Evolutionary conservation across 2,113 vertebrate species (phyloP).

Genomic region (Erythrocebus patas): DNA sequence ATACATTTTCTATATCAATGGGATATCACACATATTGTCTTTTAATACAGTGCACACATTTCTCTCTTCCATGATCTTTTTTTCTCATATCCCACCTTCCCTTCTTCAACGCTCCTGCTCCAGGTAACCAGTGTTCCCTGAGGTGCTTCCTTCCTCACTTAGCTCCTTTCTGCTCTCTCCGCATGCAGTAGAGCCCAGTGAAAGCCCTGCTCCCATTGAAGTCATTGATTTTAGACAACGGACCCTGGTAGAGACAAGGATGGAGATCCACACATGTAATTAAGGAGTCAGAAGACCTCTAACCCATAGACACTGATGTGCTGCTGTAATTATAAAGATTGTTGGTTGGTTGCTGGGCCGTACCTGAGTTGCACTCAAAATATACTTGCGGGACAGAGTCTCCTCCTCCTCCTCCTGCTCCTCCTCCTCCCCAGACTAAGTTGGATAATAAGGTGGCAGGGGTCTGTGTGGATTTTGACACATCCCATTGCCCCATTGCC

Average conservation of each 20-base stretch:
- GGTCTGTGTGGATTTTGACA: not conserved
- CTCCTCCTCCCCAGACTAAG: not conserved
- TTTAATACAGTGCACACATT: not conserved
- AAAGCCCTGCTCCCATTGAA: not conserved
- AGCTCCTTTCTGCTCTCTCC: not conserved
- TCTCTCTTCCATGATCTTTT: not conserved
- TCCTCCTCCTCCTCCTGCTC: too few relatives aligned
- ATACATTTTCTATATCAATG: not conserved
- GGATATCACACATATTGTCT: not conserved
- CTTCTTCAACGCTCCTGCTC: not conserved
- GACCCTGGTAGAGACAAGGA: not conserved
- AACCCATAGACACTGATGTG: not conserved
- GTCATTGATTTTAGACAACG: not conserved
- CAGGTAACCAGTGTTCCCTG: not conserved
- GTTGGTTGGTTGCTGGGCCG: not conserved
- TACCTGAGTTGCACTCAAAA: not conserved
- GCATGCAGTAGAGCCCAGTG: accelerated
- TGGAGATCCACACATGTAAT: not conserved
- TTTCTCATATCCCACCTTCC: not conserved
- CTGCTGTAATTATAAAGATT: not conserved
- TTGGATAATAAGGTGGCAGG: not conserved
- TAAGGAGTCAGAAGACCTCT: not conserved
- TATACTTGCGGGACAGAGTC: not conserved
- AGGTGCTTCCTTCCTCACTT: not conserved
- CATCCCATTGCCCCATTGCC: accelerated